Percentiles rank a stretch among this genome's conserved stretches.
Evolutionary conservation across 2,888 invertebrate genomes (phyloP).

Genomic region (Horisme vitalbata): DNA sequence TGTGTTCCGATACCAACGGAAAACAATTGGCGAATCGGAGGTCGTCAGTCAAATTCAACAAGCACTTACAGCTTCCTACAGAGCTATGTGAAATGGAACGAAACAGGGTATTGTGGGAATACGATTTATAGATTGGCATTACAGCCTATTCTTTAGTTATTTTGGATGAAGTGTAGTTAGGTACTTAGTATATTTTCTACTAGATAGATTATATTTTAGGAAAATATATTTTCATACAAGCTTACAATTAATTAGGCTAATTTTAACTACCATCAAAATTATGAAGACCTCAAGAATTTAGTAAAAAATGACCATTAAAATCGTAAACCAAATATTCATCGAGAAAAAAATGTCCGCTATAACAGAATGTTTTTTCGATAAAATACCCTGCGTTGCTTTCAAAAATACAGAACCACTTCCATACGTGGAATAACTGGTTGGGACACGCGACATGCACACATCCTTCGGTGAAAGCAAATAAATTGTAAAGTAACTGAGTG

Average conservation of each 20-base stretch:
- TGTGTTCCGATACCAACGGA: constrained; percentile 56
- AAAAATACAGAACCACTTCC: constrained; percentile 46
- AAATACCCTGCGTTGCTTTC: constrained; percentile 43
- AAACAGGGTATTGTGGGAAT: constrained; percentile 13
- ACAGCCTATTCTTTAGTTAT: no score
- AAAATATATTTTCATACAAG: no score
- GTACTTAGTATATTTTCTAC: no score
- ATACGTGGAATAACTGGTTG: constrained; percentile 54
- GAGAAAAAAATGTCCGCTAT: constrained; percentile 31
- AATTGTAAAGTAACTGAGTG: constrained; percentile 52
- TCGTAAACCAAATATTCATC: constrained; percentile 10
- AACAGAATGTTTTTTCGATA: constrained; percentile 18
- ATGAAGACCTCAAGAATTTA: constrained; percentile 1
- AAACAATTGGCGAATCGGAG: constrained; percentile 58
- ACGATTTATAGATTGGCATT: constrained; percentile 1
- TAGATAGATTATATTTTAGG: no score
- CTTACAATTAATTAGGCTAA: neutral
- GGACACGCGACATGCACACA: constrained; percentile 50
- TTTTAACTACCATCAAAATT: neutral
- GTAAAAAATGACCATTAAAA: constrained; percentile 7
- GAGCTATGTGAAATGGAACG: constrained; percentile 50
- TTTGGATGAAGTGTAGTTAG: no score
- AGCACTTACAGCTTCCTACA: constrained; percentile 57
- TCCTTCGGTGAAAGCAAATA: constrained; percentile 73
- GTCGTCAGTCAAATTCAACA: constrained; percentile 56